These are phyloP conservation scores for Gandaritis pyraliata DNA, from an alignment of 2,888 invertebrate species.

Conservation along the genomic window DNA sequence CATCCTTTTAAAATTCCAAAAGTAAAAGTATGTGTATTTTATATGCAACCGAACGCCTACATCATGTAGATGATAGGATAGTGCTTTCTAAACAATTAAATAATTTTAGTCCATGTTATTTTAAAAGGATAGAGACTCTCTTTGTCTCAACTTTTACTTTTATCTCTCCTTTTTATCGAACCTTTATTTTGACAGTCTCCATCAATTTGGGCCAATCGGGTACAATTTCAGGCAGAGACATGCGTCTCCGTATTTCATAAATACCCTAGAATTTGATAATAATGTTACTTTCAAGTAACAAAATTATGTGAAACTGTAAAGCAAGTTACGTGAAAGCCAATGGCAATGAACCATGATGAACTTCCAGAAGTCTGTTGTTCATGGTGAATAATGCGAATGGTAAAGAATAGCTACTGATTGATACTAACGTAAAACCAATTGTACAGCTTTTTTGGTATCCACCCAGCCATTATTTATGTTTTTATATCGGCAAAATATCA, in stretches of 20 bases:
- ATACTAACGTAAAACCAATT: slow-evolving; percentile 60
- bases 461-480: slow-evolving; percentile 57
- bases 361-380: slow-evolving; percentile 28
- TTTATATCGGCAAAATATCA: slow-evolving; percentile 7
- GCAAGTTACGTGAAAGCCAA: slow-evolving; percentile 50
- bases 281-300: slow-evolving; percentile 59
- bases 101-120: slow-evolving; percentile 28
- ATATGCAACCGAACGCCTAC: too few relatives aligned
- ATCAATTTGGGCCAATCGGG: slow-evolving; percentile 91
- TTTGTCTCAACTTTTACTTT: slow-evolving; percentile 60
- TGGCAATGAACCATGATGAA: slow-evolving; percentile 39
- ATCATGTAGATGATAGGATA: too few relatives aligned
- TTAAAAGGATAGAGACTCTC: slow-evolving; percentile 59
- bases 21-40: too few relatives aligned
- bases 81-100: not conserved
- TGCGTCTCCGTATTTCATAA: slow-evolving; percentile 87
- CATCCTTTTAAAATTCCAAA: slow-evolving; percentile 57
- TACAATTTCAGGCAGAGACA: slow-evolving; percentile 88
- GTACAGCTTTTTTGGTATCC: slow-evolving; percentile 60
- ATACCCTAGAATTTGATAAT: slow-evolving; percentile 86
- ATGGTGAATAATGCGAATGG: slow-evolving; percentile 37
- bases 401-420: slow-evolving; percentile 22
- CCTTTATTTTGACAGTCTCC: slow-evolving; percentile 87
- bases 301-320: slow-evolving; percentile 41
- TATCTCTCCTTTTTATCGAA: slow-evolving; percentile 82